Percentiles rank a stretch among this genome's conserved stretches.
Conservation (phyloP, 2,113 vertebrate species). For the Istiophorus platypterus region DNA sequence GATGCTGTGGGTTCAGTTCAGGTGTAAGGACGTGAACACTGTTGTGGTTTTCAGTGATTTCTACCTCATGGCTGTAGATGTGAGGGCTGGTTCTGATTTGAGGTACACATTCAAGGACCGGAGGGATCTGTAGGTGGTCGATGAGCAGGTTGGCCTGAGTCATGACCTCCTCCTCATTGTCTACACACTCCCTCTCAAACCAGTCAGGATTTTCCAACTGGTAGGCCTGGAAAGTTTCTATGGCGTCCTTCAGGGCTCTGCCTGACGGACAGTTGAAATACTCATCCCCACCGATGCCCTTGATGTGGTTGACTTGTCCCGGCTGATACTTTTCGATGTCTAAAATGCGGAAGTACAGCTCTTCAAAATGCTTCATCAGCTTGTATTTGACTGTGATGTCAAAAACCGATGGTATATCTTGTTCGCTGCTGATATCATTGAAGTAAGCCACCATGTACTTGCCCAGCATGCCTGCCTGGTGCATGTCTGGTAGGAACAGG, state of each 20-base stretch:
- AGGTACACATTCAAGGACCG: slow-evolving; percentile 71
- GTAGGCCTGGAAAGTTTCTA: slow-evolving; percentile 86
- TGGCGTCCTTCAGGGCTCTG: slow-evolving; percentile 84
- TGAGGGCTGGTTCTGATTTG: slow-evolving; percentile 71
- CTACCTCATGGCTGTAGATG: slow-evolving; percentile 50
- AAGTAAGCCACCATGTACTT: slow-evolving; percentile 96
- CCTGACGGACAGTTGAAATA: slow-evolving; percentile 87
- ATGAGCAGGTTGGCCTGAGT: slow-evolving; percentile 38
- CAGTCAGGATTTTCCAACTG: slow-evolving; percentile 88
- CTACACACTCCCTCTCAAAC: slow-evolving; percentile 89
- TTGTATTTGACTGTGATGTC: slow-evolving; percentile 88
- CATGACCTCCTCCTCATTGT: slow-evolving; percentile 71
- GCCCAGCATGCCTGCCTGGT: slow-evolving; percentile 88
- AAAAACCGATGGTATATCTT: slow-evolving; percentile 91
- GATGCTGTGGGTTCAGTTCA: slow-evolving; percentile 38
- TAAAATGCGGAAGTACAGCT: slow-evolving; percentile 93
- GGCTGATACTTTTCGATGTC: slow-evolving; percentile 93
- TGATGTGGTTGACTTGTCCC: slow-evolving; percentile 85
- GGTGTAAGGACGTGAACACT: slow-evolving; percentile 69
- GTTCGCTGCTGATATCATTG: slow-evolving; percentile 85
- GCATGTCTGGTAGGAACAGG: slow-evolving; percentile 92
- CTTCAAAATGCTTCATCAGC: slow-evolving; percentile 94
- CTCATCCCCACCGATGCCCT: slow-evolving; percentile 86
- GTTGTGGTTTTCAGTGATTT: slow-evolving; percentile 12
- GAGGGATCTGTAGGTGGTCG: neutral